phyloP scores from a whole-genome alignment of 2,888 invertebrate species.

The Argynnis bischoffii region DNA sequence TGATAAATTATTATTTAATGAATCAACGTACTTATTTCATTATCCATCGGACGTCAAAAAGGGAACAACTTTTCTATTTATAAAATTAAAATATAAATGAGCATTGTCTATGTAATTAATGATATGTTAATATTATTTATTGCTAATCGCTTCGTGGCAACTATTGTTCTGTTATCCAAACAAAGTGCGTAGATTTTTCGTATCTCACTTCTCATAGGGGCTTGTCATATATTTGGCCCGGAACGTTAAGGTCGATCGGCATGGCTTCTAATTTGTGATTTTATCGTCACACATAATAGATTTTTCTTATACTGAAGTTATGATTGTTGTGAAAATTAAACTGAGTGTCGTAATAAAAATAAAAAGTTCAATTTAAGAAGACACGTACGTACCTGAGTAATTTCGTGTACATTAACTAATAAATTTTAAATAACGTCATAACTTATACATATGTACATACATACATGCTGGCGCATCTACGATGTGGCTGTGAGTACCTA shows the following conservation, averaged over 20 bases:
- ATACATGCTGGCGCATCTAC: neutral
- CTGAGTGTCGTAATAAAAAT: too few species aligned
- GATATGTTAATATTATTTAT: slow-evolving; percentile 60
- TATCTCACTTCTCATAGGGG: slow-evolving; percentile 14
- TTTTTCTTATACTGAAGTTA: neutral
- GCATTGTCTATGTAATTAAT: slow-evolving; percentile 47
- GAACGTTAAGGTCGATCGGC: slow-evolving; percentile 26
- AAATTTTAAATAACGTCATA: neutral
- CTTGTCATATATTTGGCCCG: slow-evolving; percentile 26
- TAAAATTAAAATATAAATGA: slow-evolving; percentile 2
- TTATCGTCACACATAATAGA: slow-evolving; percentile 11
- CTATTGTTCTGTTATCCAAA: slow-evolving; percentile 47
- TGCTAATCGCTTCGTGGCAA: slow-evolving; percentile 33
- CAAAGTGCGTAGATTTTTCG: slow-evolving; percentile 17
- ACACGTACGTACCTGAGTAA: neutral
- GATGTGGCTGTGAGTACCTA: neutral
- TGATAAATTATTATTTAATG: too few species aligned
- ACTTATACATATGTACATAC: neutral
- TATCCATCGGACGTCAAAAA: too few species aligned
- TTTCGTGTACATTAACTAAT: slow-evolving; percentile 2
- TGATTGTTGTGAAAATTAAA: too few species aligned
- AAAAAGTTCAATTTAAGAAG: neutral
- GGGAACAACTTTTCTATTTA: too few species aligned
- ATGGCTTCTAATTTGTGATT: slow-evolving; percentile 15
- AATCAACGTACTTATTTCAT: too few species aligned